phyloP scores from a whole-genome alignment of 2,888 invertebrate genomes.

The Epirrhoe alternata region DNA sequence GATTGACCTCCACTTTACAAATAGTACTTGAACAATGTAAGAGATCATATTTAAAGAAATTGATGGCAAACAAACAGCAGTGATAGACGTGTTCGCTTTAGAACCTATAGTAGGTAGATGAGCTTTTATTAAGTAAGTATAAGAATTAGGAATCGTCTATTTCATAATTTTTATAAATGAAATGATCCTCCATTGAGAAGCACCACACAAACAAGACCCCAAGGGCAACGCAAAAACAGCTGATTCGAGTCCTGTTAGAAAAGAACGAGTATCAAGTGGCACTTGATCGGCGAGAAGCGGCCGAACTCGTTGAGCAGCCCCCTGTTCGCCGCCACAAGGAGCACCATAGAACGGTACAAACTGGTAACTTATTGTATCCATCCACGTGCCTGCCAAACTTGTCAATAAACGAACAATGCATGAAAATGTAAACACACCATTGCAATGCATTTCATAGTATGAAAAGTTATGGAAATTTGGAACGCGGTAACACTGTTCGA shows the following conservation, averaged over 20 bases:
- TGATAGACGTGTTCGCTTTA: slow-evolving; percentile 47
- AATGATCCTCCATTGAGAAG: slow-evolving; percentile 20
- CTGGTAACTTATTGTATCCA: slow-evolving; percentile 78
- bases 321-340: slow-evolving; percentile 59
- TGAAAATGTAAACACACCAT: slow-evolving; percentile 29
- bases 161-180: slow-evolving; percentile 15
- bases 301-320: slow-evolving; percentile 80
- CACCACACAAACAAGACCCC: slow-evolving; percentile 48
- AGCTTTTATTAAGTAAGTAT: background rate
- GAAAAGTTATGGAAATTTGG: background rate
- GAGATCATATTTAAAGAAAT: too few species aligned
- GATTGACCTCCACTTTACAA: slow-evolving; percentile 28
- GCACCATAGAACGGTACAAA: slow-evolving; percentile 79
- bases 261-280: slow-evolving; percentile 81
- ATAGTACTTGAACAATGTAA: background rate
- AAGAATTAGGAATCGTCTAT: slow-evolving; percentile 2
- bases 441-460: slow-evolving; percentile 17
- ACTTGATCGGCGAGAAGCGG: slow-evolving; percentile 80
- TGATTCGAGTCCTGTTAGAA: slow-evolving; percentile 83
- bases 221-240: slow-evolving; percentile 73
- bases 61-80: background rate
- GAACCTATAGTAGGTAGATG: background rate
- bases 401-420: slow-evolving; percentile 63
- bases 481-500: too few species aligned
- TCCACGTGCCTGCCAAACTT: slow-evolving; percentile 78